Evolutionary conservation across 2,797 vertebrate species (phyloP), one percentile per base, ranked within the genome.

Genomic region (Manis pentadactyla): DNA sequence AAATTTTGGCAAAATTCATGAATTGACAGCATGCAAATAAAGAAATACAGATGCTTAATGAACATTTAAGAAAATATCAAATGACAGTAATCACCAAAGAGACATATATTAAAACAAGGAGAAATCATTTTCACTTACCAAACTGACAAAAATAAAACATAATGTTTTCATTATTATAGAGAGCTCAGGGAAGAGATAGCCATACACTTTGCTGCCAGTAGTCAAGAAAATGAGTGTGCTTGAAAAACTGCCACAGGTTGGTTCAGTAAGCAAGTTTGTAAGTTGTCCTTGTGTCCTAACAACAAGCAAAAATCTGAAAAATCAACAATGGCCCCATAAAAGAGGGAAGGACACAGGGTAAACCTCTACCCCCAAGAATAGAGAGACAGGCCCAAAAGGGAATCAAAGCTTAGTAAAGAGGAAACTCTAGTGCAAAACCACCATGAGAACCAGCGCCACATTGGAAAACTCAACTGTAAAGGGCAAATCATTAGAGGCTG

Each of bases 81-180:
- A 74, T 10, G 63, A 71, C 25, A 29, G 27, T 82, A 57, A 86
- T 61, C 77, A 73, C 78, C 68, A 89, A 83, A 90, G 55, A 23
- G 53, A 81, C 4, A 13, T 3, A 29, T 10, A 82, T 74, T 31
- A 82, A 95, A 93, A 75, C 19, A 55, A 49, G 68, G n/a, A 93
- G 77, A 90, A 86, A 46, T 79, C 37, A 42, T 55, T 86, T 92
- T 61, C 81, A 46, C 68, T 78, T 55, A 69, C 34, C 61, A 68
- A 68, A 77, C 12, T 68, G 42, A 93, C 49, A 79, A 93, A 96
- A 90, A 79, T 51, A 69, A 93, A 91, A 85, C 18, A 37, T 49
- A 49, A 63, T 5, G 15, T 69, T 92, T 57, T 29, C 42, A 13
- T 83, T 51, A 9, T 10, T 21, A 4, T 27, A 51, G 42, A 86